phyloP scores from a whole-genome alignment of 2,113 vertebrate species.

The Chaetodon trifascialis region DNA sequence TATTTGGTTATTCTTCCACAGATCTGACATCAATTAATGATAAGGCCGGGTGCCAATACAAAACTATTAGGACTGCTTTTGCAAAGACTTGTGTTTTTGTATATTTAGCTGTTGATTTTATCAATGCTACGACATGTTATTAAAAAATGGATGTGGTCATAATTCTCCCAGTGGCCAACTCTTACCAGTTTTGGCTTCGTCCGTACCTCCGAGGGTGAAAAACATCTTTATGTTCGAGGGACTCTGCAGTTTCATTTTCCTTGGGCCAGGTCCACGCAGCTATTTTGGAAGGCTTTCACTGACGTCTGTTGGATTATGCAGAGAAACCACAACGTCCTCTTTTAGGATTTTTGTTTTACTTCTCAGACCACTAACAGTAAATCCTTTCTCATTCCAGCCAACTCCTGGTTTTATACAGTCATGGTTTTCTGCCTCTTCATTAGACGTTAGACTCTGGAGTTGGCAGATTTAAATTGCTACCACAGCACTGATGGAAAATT shows the following conservation, averaged over 20 bases:
- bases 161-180: conserved; percentile 30
- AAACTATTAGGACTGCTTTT: conserved; percentile 13
- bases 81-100: conserved; percentile 2
- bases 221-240: conserved; percentile 61
- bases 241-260: conserved; percentile 70
- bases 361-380: conserved; percentile 75
- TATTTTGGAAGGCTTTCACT: conserved; percentile 69
- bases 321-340: conserved; percentile 78
- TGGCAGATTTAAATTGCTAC: conserved; percentile 65
- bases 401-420: conserved; percentile 71
- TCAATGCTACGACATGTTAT: conserved; percentile 34
- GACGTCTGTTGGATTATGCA: conserved; percentile 75
- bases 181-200: conserved; percentile 48
- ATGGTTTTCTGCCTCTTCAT: conserved; percentile 72
- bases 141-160: conserved; percentile 56
- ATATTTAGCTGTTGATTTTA: conserved; percentile 28
- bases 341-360: conserved; percentile 78
- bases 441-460: conserved; percentile 56
- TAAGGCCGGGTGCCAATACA: background rate
- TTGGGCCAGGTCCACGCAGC: conserved; percentile 69
- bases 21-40: conserved; percentile 21
- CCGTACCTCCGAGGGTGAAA: conserved; percentile 57
- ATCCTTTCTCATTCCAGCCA: conserved; percentile 74
- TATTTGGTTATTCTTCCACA: conserved; percentile 8
- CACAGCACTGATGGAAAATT: conserved; percentile 75